Percentiles rank a stretch among this genome's conserved stretches.
phyloP scores from a whole-genome alignment of 2,888 invertebrate species.

The Eueremaeus valkanovi region DNA sequence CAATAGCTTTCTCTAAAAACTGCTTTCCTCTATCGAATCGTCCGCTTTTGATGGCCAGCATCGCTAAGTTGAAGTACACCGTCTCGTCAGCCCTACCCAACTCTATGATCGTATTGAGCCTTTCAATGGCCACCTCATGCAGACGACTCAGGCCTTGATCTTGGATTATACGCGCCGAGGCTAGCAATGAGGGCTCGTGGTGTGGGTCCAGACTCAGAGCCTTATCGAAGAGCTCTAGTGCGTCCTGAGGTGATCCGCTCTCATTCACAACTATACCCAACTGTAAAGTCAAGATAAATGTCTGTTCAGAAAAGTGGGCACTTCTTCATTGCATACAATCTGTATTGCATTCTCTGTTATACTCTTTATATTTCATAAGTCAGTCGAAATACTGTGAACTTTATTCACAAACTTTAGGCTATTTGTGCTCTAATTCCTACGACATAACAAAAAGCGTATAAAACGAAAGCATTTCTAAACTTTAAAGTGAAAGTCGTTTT shows the following conservation, averaged over 20 bases:
- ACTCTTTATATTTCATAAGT: not conserved
- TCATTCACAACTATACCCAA: slow-evolving; percentile 28
- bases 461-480: not conserved
- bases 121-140: slow-evolving; percentile 37
- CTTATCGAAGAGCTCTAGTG: slow-evolving; percentile 51
- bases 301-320: not conserved
- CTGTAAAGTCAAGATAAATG: slow-evolving; percentile 10
- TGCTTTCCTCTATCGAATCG: slow-evolving; percentile 49
- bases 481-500: not conserved
- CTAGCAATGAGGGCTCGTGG: slow-evolving; percentile 50
- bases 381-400: not conserved
- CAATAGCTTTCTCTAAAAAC: slow-evolving; percentile 50
- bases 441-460: not conserved
- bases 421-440: no score
- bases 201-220: slow-evolving; percentile 51
- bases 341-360: no score
- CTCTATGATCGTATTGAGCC: slow-evolving; percentile 43
- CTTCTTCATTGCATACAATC: no score
- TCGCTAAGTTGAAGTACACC: slow-evolving; percentile 52
- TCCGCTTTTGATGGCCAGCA: slow-evolving; percentile 52
- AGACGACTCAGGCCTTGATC: slow-evolving; percentile 45
- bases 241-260: slow-evolving; percentile 48
- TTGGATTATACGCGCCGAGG: slow-evolving; percentile 47
- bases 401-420: not conserved
- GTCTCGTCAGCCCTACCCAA: slow-evolving; percentile 50